These are phyloP conservation scores for Dendroctonus valens DNA, from an alignment of 1,140 invertebrate genomes.

Conservation along the genomic window DNA sequence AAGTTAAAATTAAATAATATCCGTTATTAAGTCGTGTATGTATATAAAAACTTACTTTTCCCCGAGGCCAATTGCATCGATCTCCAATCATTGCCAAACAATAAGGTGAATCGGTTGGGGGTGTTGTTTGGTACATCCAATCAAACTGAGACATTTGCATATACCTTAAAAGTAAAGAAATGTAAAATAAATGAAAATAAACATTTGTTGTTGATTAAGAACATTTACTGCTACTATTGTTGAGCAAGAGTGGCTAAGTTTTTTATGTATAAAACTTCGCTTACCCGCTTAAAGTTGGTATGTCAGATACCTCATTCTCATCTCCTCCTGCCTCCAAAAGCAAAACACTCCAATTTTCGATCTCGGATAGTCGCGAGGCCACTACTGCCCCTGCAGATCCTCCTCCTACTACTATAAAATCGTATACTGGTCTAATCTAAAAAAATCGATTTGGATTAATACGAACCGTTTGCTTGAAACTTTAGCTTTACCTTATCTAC, in stretches of 20 bases:
- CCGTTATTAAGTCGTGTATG: too few species aligned
- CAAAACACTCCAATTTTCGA: conserved; percentile 75
- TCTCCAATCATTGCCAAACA: conserved; percentile 81
- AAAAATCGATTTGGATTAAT: conserved; percentile 33
- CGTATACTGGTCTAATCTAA: conserved; percentile 72
- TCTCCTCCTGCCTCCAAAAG: conserved; percentile 81
- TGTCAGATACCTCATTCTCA: conserved; percentile 77
- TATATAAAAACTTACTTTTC: conserved; percentile 48
- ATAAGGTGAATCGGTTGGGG: conserved; percentile 70
- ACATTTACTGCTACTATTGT: background rate
- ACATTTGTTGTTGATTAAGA: background rate
- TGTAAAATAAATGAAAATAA: background rate
- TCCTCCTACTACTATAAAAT: conserved; percentile 85
- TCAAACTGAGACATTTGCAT: conserved; percentile 79
- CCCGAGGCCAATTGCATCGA: conserved; percentile 83
- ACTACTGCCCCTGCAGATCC: conserved; percentile 91
- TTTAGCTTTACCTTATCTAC: conserved; percentile 62
- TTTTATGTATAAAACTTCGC: background rate
- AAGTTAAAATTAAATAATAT: too few species aligned
- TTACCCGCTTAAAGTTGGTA: conserved; percentile 68
- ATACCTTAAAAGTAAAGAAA: conserved; percentile 50
- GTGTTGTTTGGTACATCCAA: conserved; percentile 90
- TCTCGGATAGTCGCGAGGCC: conserved; percentile 81
- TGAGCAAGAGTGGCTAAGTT: background rate
- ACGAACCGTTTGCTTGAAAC: background rate